Base-by-base conservation (phyloP, 2,113 vertebrate species). In the Noctilio leporinus region DNA sequence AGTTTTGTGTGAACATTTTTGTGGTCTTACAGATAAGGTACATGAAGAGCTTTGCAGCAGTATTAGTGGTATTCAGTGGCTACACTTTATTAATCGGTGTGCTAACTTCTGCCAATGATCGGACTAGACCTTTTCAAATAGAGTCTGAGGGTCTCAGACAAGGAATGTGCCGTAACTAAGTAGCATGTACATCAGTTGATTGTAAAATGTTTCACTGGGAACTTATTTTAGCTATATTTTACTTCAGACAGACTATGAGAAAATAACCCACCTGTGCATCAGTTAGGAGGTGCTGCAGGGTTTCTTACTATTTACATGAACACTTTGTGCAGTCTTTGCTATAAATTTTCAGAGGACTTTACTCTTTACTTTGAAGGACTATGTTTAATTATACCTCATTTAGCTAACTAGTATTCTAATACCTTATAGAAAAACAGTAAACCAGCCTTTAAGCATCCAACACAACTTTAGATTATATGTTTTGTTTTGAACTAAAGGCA, bases 371-470 rank as follows among this genome's bases (percentile, higher is more conserved):
- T 98, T 97, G 97, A 98, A 98, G 97, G 97, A 98, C 96, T 98
- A 53, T 98, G 97, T 97, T 96, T 95, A 97, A 98, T 96, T 97
- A 97, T 98, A 98, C 97, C 97, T 98, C 98, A 98, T 96, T 97
- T 96, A 98, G 87, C 70, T 96, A 97, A 91, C 95, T 96, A 97
- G 96, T 96, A 67, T 96, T 97, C 94, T 98, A 94, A 97, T 96
- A 97, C 26, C 73, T 94, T 65, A 87, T 97, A 96, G 94, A 96
- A 95, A 89, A 69, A 75, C 94, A 95, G 94, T 97, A 75, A 95
- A 92, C 51, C 94, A 95, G 86, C 78, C 93, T 83, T 40, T 95
- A 88, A 65, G 38, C 57, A 86, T 96, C 64, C 95, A 92, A 51
- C 43, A 53, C 82, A 93, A 62, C n/a, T 90, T 84, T 94, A 89